phyloP scores from a whole-genome alignment of 2,888 invertebrate species.

The Caenorhabditis afra region DNA sequence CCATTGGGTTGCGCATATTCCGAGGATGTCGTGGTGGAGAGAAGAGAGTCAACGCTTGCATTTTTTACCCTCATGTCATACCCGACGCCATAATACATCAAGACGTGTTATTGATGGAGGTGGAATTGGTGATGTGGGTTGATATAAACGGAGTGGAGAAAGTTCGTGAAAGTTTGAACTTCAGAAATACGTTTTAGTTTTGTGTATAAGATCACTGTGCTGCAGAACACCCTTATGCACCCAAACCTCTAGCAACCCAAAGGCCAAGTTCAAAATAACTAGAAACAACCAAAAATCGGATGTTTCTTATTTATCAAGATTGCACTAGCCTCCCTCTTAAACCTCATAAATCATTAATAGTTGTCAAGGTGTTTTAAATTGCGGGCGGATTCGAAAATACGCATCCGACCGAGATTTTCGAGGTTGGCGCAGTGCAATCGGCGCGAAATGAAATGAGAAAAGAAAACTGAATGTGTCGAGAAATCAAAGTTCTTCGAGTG shows the following conservation, averaged over 20 bases:
- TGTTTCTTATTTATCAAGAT: neutral
- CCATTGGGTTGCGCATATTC: neutral
- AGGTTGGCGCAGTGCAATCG: neutral
- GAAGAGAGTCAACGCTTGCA: no score
- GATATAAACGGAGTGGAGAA: neutral
- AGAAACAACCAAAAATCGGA: no score
- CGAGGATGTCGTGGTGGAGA: neutral
- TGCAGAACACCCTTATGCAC: no score
- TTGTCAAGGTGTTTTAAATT: slow-evolving; percentile 16
- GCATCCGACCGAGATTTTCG: neutral
- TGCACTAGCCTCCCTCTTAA: neutral
- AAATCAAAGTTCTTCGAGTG: neutral
- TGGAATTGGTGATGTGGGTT: slow-evolving; percentile 21
- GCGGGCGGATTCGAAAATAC: neutral
- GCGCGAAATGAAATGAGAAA: no score
- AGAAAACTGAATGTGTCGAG: neutral
- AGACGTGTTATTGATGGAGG: slow-evolving; percentile 10
- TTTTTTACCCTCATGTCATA: neutral
- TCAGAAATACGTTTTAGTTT: neutral
- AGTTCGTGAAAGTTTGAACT: neutral
- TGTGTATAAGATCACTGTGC: no score
- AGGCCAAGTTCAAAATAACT: neutral
- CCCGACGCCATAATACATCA: slow-evolving; percentile 5
- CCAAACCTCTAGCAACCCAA: no score
- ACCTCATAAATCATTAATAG: slow-evolving; percentile 29